Evolutionary conservation across 2,888 invertebrate genomes (phyloP).

Genomic region (Lasioglossum zephyrum): DNA sequence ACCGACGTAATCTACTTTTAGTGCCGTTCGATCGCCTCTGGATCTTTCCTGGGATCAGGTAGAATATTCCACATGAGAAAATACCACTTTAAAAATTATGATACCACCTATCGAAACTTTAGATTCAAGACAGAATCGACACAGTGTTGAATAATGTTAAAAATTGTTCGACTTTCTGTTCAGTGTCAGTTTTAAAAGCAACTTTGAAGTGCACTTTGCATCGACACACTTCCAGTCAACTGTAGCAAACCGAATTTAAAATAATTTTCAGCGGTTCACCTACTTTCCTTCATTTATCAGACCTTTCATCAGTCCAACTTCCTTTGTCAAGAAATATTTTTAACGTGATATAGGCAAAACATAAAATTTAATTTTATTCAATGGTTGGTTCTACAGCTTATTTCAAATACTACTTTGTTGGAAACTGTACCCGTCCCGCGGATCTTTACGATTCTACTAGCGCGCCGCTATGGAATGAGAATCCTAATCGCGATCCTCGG

Average conservation of each 20-base stretch:
- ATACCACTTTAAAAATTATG: background rate
- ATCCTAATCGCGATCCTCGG: background rate
- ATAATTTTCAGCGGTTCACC: background rate
- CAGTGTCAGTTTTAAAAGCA: background rate
- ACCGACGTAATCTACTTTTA: constrained; percentile 46
- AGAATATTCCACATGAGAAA: background rate
- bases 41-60: background rate
- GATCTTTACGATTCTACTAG: background rate
- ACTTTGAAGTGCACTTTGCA: background rate
- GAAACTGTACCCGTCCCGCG: background rate
- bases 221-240: too few species aligned
- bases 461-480: background rate
- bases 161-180: background rate
- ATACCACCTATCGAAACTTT: background rate
- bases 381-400: background rate
- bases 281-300: background rate
- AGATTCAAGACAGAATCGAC: too few species aligned
- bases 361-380: background rate
- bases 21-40: constrained; percentile 6
- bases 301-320: too few species aligned
- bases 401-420: background rate
- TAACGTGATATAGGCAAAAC: background rate
- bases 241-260: background rate
- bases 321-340: background rate
- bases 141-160: background rate